Percentiles rank a stretch among this genome's conserved stretches.
Evolutionary conservation across 2,797 vertebrate species (phyloP).

Genomic region (Podarcis lilfordi): DNA sequence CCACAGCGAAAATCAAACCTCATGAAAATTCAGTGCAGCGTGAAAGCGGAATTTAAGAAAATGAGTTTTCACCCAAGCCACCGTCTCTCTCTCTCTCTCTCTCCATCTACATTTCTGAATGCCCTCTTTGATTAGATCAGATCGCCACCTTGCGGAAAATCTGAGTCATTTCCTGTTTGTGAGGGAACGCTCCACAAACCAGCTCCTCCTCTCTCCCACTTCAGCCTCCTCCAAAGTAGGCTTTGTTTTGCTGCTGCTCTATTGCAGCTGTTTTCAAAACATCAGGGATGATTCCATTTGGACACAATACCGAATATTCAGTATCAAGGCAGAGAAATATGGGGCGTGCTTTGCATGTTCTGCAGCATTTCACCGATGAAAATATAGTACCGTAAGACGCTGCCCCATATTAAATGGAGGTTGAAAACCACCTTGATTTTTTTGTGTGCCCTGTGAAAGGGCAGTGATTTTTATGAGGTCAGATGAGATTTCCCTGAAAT

Average conservation of each 20-base stretch:
- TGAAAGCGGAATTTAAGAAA: neutral
- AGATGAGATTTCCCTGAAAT: too few relatives aligned
- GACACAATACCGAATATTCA: neutral
- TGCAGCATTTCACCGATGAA: neutral
- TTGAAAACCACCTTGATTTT: too few relatives aligned
- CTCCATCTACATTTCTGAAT: neutral
- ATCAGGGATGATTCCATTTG: neutral
- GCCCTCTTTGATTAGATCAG: neutral
- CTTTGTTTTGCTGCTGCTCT: neutral
- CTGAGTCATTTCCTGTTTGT: neutral
- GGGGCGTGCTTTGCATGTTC: neutral
- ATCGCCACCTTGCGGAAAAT: slow-evolving; percentile 17
- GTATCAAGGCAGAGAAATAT: neutral
- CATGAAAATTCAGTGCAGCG: neutral
- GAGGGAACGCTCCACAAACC: neutral
- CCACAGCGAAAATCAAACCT: neutral
- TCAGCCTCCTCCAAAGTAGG: too few relatives aligned
- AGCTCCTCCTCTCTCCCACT: neutral
- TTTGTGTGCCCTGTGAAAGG: too few relatives aligned
- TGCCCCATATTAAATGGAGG: neutral
- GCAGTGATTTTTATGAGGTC: too few relatives aligned
- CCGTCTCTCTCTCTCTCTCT: too few relatives aligned
- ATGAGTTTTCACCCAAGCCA: neutral
- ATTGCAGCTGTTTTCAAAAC: neutral
- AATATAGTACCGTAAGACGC: neutral